phyloP scores from a whole-genome alignment of 2,797 vertebrate species.

The Sparidentex hasta region DNA sequence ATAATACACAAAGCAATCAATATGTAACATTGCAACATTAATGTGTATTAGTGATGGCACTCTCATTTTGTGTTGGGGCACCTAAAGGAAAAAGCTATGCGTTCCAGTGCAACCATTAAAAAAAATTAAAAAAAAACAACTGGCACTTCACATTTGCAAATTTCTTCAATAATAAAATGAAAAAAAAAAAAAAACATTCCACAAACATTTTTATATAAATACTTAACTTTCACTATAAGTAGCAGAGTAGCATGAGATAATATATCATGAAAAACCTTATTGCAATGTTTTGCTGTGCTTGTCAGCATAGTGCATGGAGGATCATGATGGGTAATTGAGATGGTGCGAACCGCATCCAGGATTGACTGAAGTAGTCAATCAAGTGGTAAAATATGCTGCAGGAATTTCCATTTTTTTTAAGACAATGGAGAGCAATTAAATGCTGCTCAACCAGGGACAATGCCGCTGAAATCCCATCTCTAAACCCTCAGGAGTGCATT shows the following conservation, averaged over 20 bases:
- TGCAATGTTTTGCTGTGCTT: conserved; percentile 49
- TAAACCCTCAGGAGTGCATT: conserved; percentile 7
- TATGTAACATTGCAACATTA: too few relatives aligned
- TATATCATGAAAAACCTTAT: conserved; percentile 40
- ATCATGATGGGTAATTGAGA: conserved; percentile 39
- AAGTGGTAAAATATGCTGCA: background rate
- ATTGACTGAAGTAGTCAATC: background rate
- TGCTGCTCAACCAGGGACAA: conserved; percentile 5
- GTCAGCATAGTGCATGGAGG: conserved; percentile 8
- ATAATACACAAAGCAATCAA: too few relatives aligned
- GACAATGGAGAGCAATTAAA: conserved; percentile 20
- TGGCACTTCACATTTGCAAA: too few relatives aligned
- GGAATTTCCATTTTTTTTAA: background rate
- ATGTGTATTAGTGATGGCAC: too few relatives aligned
- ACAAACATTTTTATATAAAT: conserved; percentile 36
- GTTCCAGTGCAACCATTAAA: too few relatives aligned
- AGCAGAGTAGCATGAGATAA: conserved; percentile 16
- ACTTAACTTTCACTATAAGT: conserved; percentile 34
- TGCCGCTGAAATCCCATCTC: conserved; percentile 9
- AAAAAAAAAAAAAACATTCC: conserved; percentile 18
- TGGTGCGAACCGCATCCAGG: background rate
- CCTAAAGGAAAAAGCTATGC: too few relatives aligned
- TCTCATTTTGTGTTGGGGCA: too few relatives aligned
- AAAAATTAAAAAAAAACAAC: too few relatives aligned
- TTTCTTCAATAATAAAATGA: too few relatives aligned